Evolutionary conservation across 1,140 invertebrate genomes (phyloP).

Genomic region (Drosophila bifasciata): DNA sequence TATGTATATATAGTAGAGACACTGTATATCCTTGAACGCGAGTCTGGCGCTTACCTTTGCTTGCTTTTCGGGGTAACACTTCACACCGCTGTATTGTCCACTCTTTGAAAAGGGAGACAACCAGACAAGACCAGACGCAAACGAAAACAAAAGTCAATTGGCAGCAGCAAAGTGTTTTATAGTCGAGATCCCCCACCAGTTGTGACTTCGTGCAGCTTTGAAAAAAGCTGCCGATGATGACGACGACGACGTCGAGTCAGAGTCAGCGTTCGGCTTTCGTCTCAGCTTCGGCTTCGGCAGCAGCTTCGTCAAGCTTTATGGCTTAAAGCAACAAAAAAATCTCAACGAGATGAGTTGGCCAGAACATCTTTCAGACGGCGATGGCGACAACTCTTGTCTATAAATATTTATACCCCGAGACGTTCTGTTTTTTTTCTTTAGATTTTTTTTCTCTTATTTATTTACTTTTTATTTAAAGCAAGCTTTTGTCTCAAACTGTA

Average conservation of each 20-base stretch:
- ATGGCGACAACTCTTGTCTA: conserved; percentile 66
- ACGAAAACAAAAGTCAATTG: conserved; percentile 81
- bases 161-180: conserved; percentile 76
- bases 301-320: background rate
- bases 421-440: conserved; percentile 30
- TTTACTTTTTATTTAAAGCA: conserved; percentile 74
- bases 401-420: conserved; percentile 68
- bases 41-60: conserved; percentile 67
- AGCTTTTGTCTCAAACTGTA: conserved; percentile 57
- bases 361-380: conserved; percentile 65
- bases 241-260: conserved; percentile 18
- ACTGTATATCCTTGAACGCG: conserved; percentile 66
- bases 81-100: conserved; percentile 59
- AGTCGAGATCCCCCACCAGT: conserved; percentile 47
- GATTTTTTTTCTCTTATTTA: conserved; percentile 60
- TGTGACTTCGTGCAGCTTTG: conserved; percentile 41
- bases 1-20: conserved; percentile 21
- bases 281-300: conserved; percentile 20
- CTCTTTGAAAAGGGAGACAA: conserved; percentile 49
- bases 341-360: conserved; percentile 45
- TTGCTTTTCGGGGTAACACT: conserved; percentile 44
- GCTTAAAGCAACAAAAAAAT: conserved; percentile 1
- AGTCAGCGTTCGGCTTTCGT: conserved; percentile 10
- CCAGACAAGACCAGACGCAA: conserved; percentile 83
- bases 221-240: conserved; percentile 33